Percentiles rank a stretch among this genome's conserved stretches.
These are phyloP conservation scores for Epizoanthus illoricatus DNA, from an alignment of 92 coral and sea anemone species.

Conservation along the genomic window DNA sequence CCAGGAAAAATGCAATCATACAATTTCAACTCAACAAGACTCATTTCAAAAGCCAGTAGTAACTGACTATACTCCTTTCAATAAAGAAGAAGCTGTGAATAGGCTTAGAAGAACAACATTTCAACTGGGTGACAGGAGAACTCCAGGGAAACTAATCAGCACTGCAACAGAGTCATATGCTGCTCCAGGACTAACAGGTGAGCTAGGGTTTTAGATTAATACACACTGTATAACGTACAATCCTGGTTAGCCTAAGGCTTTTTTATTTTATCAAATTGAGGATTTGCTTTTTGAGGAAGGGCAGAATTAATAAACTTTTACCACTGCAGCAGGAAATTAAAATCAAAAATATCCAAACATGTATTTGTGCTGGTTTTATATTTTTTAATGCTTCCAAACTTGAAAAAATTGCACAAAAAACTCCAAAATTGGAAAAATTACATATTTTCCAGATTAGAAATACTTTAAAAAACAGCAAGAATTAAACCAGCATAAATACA, in stretches of 20 bases:
- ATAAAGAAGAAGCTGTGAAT: constrained; percentile 72
- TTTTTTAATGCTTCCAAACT: too few species aligned
- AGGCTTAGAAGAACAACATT: constrained; percentile 72
- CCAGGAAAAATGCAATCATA: constrained; percentile 82
- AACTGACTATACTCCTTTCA: constrained; percentile 52
- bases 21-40: constrained; percentile 85
- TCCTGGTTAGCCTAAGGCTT: not conserved
- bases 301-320: too few species aligned
- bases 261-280: too few species aligned
- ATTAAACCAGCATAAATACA: too few species aligned
- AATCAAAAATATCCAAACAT: too few species aligned
- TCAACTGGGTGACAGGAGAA: constrained; percentile 80
- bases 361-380: too few species aligned
- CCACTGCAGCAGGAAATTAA: too few species aligned
- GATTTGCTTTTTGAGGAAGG: too few species aligned
- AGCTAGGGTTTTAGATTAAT: not conserved
- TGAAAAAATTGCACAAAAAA: too few species aligned
- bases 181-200: constrained; percentile 36
- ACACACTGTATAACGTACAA: not conserved
- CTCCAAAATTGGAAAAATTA: too few species aligned
- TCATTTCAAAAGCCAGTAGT: constrained; percentile 50
- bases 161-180: constrained; percentile 78
- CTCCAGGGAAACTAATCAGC: constrained; percentile 60
- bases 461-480: too few species aligned
- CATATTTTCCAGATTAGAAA: too few species aligned